Conservation (phyloP, 1,140 invertebrate genomes). For the Plodia interpunctella region DNA sequence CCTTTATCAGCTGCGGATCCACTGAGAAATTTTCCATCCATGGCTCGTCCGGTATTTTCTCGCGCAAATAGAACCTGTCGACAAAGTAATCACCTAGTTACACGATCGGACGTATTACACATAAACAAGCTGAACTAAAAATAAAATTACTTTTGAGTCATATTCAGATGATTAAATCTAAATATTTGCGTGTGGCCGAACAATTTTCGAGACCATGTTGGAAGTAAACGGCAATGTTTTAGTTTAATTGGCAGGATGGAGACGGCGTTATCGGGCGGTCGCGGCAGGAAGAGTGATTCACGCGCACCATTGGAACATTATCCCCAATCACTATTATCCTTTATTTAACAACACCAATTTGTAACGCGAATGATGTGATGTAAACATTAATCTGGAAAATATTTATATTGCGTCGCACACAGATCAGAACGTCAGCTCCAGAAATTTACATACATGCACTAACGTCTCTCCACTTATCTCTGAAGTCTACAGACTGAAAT, state of each 20-base stretch:
- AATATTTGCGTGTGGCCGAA: conserved; percentile 36
- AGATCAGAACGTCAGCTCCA: background rate
- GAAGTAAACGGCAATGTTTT: conserved; percentile 41
- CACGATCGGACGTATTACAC: background rate
- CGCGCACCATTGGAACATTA: conserved; percentile 41
- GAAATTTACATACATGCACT: background rate
- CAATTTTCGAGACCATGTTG: conserved; percentile 45
- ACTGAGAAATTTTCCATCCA: conserved; percentile 93
- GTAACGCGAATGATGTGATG: background rate
- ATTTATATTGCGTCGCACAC: background rate
- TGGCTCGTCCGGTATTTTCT: conserved; percentile 85
- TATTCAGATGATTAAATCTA: conserved; percentile 33
- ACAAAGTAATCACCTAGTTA: conserved; percentile 18
- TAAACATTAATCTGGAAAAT: background rate
- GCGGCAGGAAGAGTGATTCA: conserved; percentile 69
- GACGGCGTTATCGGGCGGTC: conserved; percentile 54
- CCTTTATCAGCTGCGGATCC: conserved; percentile 92
- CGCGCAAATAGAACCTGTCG: conserved; percentile 87
- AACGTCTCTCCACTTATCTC: background rate
- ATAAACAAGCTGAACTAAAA: conserved; percentile 15
- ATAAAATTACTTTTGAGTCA: conserved; percentile 54
- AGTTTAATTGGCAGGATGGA: conserved; percentile 69
- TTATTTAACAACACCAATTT: conserved; percentile 16
- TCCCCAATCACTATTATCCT: conserved; percentile 53
- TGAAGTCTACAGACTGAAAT: background rate